Evolutionary conservation across 2,888 invertebrate species (phyloP).

Genomic region (Caenorhabditis sp.): DNA sequence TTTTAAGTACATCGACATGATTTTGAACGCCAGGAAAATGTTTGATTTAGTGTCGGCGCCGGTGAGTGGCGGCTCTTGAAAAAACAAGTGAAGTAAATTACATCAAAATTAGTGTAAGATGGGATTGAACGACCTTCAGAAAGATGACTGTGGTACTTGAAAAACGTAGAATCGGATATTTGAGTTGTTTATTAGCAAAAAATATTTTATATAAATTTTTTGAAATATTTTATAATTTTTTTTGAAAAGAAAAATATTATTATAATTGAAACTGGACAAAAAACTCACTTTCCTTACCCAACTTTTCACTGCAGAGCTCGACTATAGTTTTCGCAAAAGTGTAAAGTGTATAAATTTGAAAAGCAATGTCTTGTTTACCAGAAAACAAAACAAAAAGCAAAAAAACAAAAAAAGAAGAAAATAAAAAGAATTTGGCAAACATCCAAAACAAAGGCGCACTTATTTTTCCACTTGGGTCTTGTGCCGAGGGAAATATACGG

Average conservation of each 20-base stretch:
- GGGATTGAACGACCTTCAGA: neutral
- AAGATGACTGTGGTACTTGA: neutral
- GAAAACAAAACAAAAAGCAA: neutral
- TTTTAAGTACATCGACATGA: too few relatives aligned
- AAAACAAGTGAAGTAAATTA: neutral
- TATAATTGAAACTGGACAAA: neutral
- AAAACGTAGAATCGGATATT: neutral
- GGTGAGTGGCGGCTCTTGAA: conserved; percentile 1
- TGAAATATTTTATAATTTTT: too few relatives aligned
- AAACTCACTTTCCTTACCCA: neutral
- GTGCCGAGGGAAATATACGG: neutral
- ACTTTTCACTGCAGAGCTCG: neutral
- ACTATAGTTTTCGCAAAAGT: neutral
- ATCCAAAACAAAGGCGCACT: neutral
- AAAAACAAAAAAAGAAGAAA: neutral
- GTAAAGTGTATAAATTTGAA: neutral
- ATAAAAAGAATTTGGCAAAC: neutral
- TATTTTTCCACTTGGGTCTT: neutral
- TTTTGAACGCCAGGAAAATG: neutral
- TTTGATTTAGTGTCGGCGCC: neutral
- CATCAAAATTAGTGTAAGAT: neutral
- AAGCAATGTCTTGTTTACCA: neutral
- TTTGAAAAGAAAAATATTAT: too few relatives aligned
- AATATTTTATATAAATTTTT: neutral
- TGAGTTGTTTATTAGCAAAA: too few relatives aligned